Evolutionary conservation across 2,797 vertebrate genomes (phyloP).

Genomic region (Loriculus beryllinus): DNA sequence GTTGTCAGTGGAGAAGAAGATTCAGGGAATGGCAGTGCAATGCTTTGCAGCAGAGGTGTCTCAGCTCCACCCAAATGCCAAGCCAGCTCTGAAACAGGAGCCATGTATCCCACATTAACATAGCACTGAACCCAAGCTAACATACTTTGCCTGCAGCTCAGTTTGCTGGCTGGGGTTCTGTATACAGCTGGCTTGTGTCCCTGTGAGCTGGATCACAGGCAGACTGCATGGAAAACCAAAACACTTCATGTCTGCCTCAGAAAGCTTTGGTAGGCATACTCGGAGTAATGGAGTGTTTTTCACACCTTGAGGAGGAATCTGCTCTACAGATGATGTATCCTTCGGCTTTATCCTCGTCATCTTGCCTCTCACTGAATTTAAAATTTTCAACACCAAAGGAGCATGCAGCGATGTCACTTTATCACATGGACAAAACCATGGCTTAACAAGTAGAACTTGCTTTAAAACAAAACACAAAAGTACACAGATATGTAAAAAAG

Average conservation of each 20-base stretch:
- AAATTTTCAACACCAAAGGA: neutral
- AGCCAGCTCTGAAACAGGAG: neutral
- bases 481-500: neutral
- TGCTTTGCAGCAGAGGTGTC: neutral
- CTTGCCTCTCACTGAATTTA: neutral
- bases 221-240: neutral
- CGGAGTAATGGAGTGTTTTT: neutral
- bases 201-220: neutral
- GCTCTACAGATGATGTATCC: neutral
- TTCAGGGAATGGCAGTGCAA: neutral
- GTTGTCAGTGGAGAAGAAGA: neutral
- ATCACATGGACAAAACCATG: neutral
- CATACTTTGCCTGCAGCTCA: neutral
- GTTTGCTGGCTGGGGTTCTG: neutral
- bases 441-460: neutral
- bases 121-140: neutral
- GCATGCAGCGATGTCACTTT: neutral
- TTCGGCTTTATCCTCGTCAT: neutral
- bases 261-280: neutral
- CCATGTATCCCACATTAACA: rapidly evolving
- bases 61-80: rapidly evolving
- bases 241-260: rapidly evolving
- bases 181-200: neutral
- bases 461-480: neutral
- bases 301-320: neutral